Base-by-base conservation (phyloP, 2,888 invertebrate genomes). In the Hirtodrosophila alboralis region DNA sequence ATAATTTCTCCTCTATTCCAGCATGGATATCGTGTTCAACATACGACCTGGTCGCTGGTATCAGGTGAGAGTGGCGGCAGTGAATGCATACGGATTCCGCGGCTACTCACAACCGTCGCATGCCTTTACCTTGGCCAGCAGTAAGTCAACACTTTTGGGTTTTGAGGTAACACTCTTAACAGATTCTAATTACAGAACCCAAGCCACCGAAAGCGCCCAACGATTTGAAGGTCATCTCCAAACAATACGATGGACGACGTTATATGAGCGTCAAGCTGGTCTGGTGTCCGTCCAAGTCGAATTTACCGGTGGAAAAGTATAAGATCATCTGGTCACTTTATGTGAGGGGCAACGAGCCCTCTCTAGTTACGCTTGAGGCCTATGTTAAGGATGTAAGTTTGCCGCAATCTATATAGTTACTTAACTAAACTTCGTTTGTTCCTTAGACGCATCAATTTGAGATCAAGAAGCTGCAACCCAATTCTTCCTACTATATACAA, bases 401-500 rank as follows among this genome's bases (percentile, higher is more conserved):
- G 8, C 1, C 6, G 6, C 23, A 23, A 23, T 1, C 23, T 2
- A 23, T 6, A 23, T 6, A 7, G 6, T 7, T 1, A 23, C 8
- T 23, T 2, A 7, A 1, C 23, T 23, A n/a, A n/a, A n/a, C n/a
- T n/a, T n/a, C n/a, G n/a, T n/a, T n/a, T n/a, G 23, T 8, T 13
- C 31, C 23, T 93, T 93, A 94, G 73, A 93, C 93, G 77, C 93
- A 92, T 47, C 92, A 92, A 71, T 93, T 93, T 66, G 92, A 93
- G 75, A 92, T 95, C 75, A 93, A 92, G 75, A 93, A 94, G 78
- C 90, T 95, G 43, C 92, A 93, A 74, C 92, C 93, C 4, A 93
- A 94, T 84, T 94, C 94, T 0, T 92, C 93, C 90, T 95, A 95
- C 87, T 95, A 95, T 81, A 91, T 95, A 31, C 95, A 95, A 93